Conservation (phyloP, 1,140 invertebrate species). For the Homalodisca vitripennis region DNA sequence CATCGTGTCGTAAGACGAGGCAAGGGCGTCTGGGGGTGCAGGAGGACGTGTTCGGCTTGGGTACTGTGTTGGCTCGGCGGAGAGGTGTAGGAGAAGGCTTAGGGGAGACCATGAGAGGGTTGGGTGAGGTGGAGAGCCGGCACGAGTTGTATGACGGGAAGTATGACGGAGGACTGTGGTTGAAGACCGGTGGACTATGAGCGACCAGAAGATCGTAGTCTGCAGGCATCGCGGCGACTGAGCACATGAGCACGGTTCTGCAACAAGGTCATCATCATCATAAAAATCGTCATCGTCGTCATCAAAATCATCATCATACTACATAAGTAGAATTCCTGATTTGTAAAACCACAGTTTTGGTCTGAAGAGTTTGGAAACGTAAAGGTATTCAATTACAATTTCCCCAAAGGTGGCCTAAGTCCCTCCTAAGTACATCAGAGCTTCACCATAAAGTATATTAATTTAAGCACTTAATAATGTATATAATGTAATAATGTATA, state of each 20-base stretch:
- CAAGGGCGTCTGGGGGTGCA: conserved; percentile 50
- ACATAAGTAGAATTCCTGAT: no score
- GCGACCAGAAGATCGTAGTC: conserved; percentile 56
- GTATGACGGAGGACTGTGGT: conserved; percentile 52
- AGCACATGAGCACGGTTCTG: conserved; percentile 31
- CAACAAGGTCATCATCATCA: no score
- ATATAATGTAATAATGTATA: no score
- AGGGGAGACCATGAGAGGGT: conserved; percentile 46
- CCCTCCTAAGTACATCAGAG: no score
- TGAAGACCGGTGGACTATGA: conserved; percentile 67
- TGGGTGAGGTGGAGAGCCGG: conserved; percentile 47
- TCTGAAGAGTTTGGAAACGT: no score
- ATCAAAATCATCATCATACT: no score
- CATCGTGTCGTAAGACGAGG: conserved; percentile 48
- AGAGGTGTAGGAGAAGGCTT: conserved; percentile 41
- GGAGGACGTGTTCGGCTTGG: conserved; percentile 38
- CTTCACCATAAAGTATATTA: no score
- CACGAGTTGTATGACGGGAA: conserved; percentile 41
- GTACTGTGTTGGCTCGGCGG: conserved; percentile 47
- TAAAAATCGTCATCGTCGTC: no score
- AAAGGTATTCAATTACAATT: no score
- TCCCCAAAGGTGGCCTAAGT: no score
- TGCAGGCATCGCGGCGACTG: conserved; percentile 33
- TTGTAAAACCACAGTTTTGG: no score
- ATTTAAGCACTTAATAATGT: no score